Percentiles rank a stretch among this genome's conserved stretches.
Evolutionary conservation across 2,113 vertebrate species (phyloP).

Genomic region (Sinocyclocheilus anophthalmus): DNA sequence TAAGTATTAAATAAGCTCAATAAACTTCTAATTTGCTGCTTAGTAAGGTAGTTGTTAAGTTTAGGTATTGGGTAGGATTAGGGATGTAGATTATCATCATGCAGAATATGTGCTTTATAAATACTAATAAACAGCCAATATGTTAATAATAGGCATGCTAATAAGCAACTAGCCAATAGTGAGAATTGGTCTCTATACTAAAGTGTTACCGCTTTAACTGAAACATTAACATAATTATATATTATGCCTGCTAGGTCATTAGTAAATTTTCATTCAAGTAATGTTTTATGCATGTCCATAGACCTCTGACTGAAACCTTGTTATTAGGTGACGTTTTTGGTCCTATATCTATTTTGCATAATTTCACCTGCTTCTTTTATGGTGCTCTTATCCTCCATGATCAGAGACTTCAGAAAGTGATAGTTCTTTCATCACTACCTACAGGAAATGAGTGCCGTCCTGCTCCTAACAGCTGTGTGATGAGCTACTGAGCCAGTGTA

Average conservation of each 20-base stretch:
- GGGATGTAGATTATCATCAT: no score
- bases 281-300: background rate
- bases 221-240: background rate
- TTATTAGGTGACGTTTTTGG: background rate
- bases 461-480: conserved; percentile 44
- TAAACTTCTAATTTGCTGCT: no score
- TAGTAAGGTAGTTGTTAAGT: no score
- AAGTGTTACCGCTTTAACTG: background rate
- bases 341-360: background rate
- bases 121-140: no score
- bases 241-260: background rate
- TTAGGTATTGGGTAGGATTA: no score
- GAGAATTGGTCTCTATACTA: no score
- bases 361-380: background rate
- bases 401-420: conserved; percentile 58
- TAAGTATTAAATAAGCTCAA: no score
- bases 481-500: conserved; percentile 23
- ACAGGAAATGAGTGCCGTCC: conserved; percentile 57
- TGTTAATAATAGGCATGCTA: no score
- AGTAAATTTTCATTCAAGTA: background rate
- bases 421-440: conserved; percentile 61
- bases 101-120: no score
- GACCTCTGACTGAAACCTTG: background rate
- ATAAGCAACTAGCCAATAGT: no score
- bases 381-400: background rate